These are phyloP conservation scores for Rhinogobius similis DNA, from an alignment of 2,113 vertebrate species.

Conservation along the genomic window DNA sequence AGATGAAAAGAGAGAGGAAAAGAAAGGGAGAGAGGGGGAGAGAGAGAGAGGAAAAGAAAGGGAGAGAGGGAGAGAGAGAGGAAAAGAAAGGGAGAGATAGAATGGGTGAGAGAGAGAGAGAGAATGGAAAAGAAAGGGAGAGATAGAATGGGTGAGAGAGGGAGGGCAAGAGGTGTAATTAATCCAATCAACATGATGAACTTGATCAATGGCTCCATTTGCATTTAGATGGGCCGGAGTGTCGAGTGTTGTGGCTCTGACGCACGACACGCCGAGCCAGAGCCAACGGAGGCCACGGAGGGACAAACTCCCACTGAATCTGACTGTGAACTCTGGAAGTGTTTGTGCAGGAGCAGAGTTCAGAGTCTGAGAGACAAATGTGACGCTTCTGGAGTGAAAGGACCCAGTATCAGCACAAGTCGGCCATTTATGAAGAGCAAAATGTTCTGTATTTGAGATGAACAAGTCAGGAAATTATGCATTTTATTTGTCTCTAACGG, in stretches of 20 bases:
- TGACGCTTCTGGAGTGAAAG: no score
- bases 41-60: background rate
- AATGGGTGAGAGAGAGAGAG: background rate
- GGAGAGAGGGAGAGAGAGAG: background rate
- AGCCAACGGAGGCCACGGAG: no score
- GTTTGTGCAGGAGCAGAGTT: no score
- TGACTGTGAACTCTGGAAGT: no score
- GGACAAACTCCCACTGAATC: no score
- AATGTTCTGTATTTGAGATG: no score
- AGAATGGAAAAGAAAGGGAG: background rate
- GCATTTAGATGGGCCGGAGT: conserved; percentile 19
- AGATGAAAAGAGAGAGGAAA: background rate
- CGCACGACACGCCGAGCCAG: background rate
- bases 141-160: background rate
- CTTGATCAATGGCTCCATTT: conserved; percentile 13
- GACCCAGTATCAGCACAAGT: no score
- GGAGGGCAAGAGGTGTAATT: background rate
- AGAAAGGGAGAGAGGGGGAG: background rate
- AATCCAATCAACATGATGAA: conserved; percentile 14
- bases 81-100: background rate
- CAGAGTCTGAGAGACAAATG: no score
- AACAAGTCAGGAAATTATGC: no score
- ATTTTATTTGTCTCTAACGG: no score
- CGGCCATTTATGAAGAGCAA: no score
- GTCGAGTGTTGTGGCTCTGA: background rate